Evolutionary conservation across 2,888 invertebrate genomes (phyloP), one percentile per base, ranked within the genome.

Genomic region (Diarsia mendica): DNA sequence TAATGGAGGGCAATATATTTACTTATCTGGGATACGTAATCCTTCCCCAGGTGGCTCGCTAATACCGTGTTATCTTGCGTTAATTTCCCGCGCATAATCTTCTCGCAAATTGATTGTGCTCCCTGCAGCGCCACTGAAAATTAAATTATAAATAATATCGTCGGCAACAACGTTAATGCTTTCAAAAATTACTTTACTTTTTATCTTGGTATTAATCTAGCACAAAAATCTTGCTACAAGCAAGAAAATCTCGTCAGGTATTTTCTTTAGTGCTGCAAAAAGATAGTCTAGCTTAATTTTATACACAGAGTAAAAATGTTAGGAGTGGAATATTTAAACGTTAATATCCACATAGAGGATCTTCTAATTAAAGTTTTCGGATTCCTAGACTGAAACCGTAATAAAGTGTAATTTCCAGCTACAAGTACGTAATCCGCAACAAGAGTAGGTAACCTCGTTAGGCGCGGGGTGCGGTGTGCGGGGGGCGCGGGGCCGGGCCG

Each of bases 1-100:
- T 92, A 93, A 94, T 92, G 92, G 92, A 87, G 87, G 67, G 93
- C 90, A 93, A 95, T 95, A 95, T 92, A 94, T 95, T 93, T 91
- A 90, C 91, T 94, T 95, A 95, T 95, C 95, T 93, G 87, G 85
- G 87, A 87, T 88, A 89, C 90, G 90, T 92, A 93, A 93, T 92
- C 94, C 93, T 92, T 92, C 92, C 94, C 93, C 94, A 94, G 94
- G 94, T 94, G 94, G 90, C 89, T 85, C 87, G 90, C 91, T 94
- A 94, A 93, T 92, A 91, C 91, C 85, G 84, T 88, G 92, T 94
- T 95, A 95, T 95, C 95, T 95, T 89, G 88, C 92, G 93, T 93
- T 95, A 95, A 95, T 94, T 94, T 93, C 90, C 89, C 91, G 82
- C 90, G 89, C 86, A 91, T 94, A 94, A 95, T 94, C 90, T 88